Conservation (phyloP, 2,888 invertebrate genomes). For the Andrena marginata region DNA sequence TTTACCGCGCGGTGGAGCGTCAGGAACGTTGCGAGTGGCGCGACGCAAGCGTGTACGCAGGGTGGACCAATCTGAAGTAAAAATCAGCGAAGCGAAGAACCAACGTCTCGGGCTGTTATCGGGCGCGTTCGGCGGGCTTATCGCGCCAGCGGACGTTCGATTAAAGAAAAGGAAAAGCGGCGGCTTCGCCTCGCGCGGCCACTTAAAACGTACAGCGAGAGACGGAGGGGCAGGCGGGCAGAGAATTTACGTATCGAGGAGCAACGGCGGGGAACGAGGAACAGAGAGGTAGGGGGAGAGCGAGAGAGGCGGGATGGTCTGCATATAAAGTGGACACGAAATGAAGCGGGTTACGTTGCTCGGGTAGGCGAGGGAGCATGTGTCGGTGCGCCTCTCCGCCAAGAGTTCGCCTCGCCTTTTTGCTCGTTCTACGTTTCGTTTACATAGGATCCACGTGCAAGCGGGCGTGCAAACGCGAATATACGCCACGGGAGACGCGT, state of each 20-base stretch:
- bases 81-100: conserved; percentile 29
- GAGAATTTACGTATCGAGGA: conserved; percentile 51
- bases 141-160: conserved; percentile 67
- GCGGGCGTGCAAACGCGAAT: conserved; percentile 62
- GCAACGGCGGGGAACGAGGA: conserved; percentile 11
- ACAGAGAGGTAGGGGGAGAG: conserved; percentile 57
- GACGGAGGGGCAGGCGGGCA: neutral
- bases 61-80: conserved; percentile 4
- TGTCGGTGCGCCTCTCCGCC: conserved; percentile 59
- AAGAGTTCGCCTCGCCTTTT: conserved; percentile 70
- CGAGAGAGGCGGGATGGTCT: conserved; percentile 75
- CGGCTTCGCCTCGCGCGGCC: conserved; percentile 56
- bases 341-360: conserved; percentile 79
- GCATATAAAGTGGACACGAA: conserved; percentile 84
- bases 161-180: conserved; percentile 77
- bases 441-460: conserved; percentile 72
- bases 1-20: neutral
- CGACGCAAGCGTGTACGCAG: neutral
- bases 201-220: conserved; percentile 59
- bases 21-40: neutral
- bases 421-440: conserved; percentile 75
- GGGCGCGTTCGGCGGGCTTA: conserved; percentile 35
- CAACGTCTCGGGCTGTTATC: neutral
- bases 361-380: conserved; percentile 65
- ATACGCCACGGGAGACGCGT: conserved; percentile 35